Percentiles rank a stretch among this genome's conserved stretches.
Conservation (phyloP, 2,888 invertebrate genomes). For the Hydriomena furcata region DNA sequence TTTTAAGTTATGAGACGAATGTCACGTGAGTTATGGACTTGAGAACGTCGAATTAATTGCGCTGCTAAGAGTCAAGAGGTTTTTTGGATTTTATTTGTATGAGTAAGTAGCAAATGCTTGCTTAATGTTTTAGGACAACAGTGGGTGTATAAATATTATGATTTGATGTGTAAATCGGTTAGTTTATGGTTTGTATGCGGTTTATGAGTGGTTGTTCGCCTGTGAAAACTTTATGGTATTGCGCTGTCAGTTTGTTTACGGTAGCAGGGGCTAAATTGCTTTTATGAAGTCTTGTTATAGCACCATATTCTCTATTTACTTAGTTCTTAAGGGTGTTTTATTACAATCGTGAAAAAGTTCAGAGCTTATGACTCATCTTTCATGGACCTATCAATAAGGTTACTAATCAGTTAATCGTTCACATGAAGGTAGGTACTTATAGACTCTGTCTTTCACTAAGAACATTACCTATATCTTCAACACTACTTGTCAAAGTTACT, state of each 20-base stretch:
- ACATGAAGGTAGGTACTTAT: too few relatives aligned
- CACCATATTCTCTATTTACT: slow-evolving; percentile 12
- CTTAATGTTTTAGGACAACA: slow-evolving; percentile 51
- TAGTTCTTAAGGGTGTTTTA: slow-evolving; percentile 6
- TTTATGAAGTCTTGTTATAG: slow-evolving; percentile 19
- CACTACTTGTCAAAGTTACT: too few relatives aligned
- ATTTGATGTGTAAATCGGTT: slow-evolving; percentile 46
- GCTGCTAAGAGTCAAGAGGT: slow-evolving; percentile 58
- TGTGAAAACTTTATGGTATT: slow-evolving; percentile 51
- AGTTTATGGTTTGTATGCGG: slow-evolving; percentile 46
- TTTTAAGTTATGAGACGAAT: slow-evolving; percentile 65
- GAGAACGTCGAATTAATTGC: slow-evolving; percentile 74
- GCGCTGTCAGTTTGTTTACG: slow-evolving; percentile 45
- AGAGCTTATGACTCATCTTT: background rate
- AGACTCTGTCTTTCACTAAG: too few relatives aligned
- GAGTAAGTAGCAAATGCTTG: slow-evolving; percentile 70
- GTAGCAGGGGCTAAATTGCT: slow-evolving; percentile 35
- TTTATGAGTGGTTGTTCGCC: slow-evolving; percentile 50
- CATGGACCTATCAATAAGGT: background rate
- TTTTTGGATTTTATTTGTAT: slow-evolving; percentile 74
- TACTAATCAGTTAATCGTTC: background rate
- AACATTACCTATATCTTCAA: too few relatives aligned
- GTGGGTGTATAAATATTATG: slow-evolving; percentile 50
- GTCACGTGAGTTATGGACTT: slow-evolving; percentile 76
- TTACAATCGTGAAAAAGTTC: background rate